Conservation (phyloP, 2,888 invertebrate species). For the Patella caerulea region DNA sequence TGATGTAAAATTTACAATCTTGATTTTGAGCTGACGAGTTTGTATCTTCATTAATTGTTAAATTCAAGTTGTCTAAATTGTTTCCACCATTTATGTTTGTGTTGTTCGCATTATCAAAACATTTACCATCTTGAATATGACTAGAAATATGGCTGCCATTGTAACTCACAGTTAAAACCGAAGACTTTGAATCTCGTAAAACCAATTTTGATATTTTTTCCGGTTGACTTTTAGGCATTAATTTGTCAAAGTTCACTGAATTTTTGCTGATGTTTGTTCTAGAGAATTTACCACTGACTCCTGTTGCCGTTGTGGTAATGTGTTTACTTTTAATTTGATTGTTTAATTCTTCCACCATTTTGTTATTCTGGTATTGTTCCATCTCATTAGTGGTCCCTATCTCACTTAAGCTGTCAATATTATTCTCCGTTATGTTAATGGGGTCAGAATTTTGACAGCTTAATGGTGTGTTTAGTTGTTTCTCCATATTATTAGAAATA, state of each 20-base stretch:
- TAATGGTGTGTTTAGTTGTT: not conserved
- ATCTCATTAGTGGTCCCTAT: not conserved
- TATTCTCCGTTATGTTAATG: not conserved
- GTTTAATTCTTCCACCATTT: not conserved
- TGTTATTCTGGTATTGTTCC: not conserved
- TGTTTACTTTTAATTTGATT: not conserved
- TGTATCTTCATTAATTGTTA: not conserved
- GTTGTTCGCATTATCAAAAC: not conserved
- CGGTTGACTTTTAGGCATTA: not conserved
- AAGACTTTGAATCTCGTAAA: not conserved
- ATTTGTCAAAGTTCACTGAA: not conserved
- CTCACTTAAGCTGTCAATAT: not conserved
- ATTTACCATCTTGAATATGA: not conserved
- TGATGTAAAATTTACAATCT: not conserved
- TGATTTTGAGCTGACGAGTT: not conserved
- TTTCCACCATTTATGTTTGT: not conserved
- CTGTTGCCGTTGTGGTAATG: not conserved
- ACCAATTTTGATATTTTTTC: conserved; percentile 10
- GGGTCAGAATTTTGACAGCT: not conserved
- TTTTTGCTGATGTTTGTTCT: not conserved
- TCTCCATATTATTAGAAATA: not conserved
- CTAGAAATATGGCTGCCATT: not conserved
- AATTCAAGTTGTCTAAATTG: not conserved
- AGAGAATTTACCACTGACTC: not conserved
- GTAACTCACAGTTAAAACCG: not conserved